Evolutionary conservation across 1,140 invertebrate species (phyloP).

Genomic region (Caerostris darwini): DNA sequence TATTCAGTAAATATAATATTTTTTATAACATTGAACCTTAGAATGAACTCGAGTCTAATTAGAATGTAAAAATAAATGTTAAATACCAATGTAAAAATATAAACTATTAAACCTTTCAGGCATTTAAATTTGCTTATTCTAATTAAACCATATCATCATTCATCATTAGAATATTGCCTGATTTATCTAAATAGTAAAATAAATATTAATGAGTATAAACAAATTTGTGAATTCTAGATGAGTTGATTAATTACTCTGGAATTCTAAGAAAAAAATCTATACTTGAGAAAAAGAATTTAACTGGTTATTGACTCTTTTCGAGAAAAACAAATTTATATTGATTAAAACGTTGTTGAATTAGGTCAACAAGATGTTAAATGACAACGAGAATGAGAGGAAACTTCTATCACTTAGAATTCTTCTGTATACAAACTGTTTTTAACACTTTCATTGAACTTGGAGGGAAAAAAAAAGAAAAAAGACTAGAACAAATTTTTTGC

Average conservation of each 20-base stretch:
- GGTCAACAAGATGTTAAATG: not conserved
- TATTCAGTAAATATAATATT: too few relatives aligned
- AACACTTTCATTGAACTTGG: not conserved
- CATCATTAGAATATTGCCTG: too few relatives aligned
- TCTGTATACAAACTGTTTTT: not conserved
- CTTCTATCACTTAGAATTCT: not conserved
- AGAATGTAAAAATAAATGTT: too few relatives aligned
- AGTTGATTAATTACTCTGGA: not conserved
- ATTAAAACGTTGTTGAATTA: not conserved
- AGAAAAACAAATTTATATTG: not conserved
- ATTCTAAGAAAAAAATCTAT: not conserved
- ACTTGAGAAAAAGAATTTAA: not conserved
- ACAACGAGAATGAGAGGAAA: not conserved
- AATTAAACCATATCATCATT: too few relatives aligned
- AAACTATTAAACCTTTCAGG: too few relatives aligned
- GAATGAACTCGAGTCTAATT: too few relatives aligned
- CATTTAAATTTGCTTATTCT: too few relatives aligned
- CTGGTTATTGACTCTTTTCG: not conserved
- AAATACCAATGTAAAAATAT: too few relatives aligned
- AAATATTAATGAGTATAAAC: too few relatives aligned
- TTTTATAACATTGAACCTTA: too few relatives aligned
- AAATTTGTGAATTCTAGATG: not conserved
- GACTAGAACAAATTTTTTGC: not conserved
- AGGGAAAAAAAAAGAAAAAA: not conserved
- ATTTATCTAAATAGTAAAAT: too few relatives aligned